Evolutionary conservation across 2,797 vertebrate species (phyloP).

Genomic region (Cryptoprocta ferox): DNA sequence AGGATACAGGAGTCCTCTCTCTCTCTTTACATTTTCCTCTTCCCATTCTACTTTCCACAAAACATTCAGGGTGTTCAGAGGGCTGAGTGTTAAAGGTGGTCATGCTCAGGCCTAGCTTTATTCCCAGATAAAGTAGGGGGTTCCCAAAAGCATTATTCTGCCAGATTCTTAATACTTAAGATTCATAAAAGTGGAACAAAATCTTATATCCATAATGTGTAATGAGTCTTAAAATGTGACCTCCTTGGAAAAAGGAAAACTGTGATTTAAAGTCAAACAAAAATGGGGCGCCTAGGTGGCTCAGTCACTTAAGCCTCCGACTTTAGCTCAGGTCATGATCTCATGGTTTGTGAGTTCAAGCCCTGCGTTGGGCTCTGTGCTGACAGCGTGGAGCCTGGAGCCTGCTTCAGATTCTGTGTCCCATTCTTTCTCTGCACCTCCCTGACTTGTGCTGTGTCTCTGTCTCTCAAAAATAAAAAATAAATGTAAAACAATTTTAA

Average conservation of each 20-base stretch:
- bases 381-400: too few species aligned
- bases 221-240: not conserved
- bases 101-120: not conserved
- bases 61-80: not conserved
- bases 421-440: too few species aligned
- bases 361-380: too few species aligned
- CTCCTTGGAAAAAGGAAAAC: not conserved
- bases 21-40: not conserved
- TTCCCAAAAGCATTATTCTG: not conserved
- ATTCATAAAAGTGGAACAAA: not conserved
- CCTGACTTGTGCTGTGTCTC: too few species aligned
- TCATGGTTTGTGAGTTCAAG: too few species aligned
- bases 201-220: not conserved
- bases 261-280: not conserved
- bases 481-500: not conserved
- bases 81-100: not conserved
- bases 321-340: too few species aligned
- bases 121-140: not conserved
- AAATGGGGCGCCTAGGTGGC: not conserved
- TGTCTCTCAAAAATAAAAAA: too few species aligned
- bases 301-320: too few species aligned
- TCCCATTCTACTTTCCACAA: not conserved
- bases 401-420: too few species aligned
- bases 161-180: not conserved
- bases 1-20: not conserved